Evolutionary conservation across 2,888 invertebrate genomes (phyloP).

Genomic region (Agelastica alni): DNA sequence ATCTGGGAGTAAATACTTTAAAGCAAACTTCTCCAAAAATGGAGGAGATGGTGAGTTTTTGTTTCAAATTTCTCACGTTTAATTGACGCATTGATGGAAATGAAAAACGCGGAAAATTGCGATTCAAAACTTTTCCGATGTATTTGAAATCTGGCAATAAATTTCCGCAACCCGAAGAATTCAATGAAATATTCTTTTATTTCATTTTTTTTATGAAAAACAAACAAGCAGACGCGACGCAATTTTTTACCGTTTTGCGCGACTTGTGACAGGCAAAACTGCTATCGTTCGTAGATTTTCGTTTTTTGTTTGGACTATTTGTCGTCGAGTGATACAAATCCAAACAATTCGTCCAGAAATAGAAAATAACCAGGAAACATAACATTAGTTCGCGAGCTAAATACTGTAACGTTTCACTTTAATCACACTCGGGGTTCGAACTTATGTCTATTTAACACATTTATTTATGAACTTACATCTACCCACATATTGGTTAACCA

Average conservation of each 20-base stretch:
- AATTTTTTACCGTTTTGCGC: conserved; percentile 4
- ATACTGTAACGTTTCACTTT: too few relatives aligned
- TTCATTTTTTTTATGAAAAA: not conserved
- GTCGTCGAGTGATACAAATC: conserved; percentile 2
- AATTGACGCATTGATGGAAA: too few relatives aligned
- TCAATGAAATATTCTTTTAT: not conserved
- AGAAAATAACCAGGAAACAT: not conserved
- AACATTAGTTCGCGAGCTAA: not conserved
- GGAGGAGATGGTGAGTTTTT: too few relatives aligned
- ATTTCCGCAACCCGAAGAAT: not conserved
- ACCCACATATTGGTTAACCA: too few relatives aligned
- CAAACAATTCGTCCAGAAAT: not conserved
- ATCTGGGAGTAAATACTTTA: too few relatives aligned
- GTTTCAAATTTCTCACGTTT: too few relatives aligned
- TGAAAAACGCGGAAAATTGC: too few relatives aligned
- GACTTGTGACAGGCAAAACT: conserved; percentile 1
- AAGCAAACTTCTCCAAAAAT: too few relatives aligned
- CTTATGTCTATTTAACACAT: too few relatives aligned
- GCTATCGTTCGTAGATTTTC: not conserved
- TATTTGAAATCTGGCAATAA: not conserved
- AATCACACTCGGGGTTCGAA: too few relatives aligned
- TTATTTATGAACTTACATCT: too few relatives aligned
- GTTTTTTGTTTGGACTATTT: conserved; percentile 1
- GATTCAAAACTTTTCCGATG: too few relatives aligned
- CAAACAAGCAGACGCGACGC: not conserved